Percentiles rank a stretch among this genome's conserved stretches.
phyloP scores from a whole-genome alignment of 1,140 invertebrate species.

The Cataglyphis hispanica region DNA sequence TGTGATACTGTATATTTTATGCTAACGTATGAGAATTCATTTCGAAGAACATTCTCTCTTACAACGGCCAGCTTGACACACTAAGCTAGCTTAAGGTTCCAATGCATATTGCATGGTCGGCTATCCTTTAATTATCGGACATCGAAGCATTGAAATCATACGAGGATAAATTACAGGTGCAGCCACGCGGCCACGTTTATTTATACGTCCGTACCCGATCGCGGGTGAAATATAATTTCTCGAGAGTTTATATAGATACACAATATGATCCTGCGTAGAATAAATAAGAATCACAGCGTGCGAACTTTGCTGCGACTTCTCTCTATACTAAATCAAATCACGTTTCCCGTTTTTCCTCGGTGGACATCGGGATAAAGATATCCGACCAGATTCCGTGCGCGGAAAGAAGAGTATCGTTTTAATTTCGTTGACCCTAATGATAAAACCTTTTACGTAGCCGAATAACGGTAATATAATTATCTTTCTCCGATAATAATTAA shows the following conservation, averaged over 20 bases:
- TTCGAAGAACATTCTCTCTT: neutral
- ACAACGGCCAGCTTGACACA: neutral
- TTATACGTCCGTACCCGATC: conserved; percentile 10
- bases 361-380: conserved; percentile 28
- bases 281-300: conserved; percentile 43
- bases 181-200: conserved; percentile 10
- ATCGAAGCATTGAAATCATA: conserved; percentile 43
- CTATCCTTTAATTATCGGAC: conserved; percentile 34
- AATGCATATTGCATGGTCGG: neutral
- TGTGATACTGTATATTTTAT: conserved; percentile 5
- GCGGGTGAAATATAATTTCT: conserved; percentile 25
- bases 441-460: conserved; percentile 50
- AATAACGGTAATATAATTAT: conserved; percentile 45
- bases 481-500: conserved; percentile 44
- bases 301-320: conserved; percentile 38
- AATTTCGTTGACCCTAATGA: conserved; percentile 66
- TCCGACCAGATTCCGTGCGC: conserved; percentile 34
- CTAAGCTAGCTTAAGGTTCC: neutral
- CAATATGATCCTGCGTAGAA: conserved; percentile 17
- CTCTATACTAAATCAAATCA: conserved; percentile 55
- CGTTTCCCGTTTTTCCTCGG: conserved; percentile 56
- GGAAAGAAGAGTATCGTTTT: conserved; percentile 43
- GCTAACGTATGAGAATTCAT: conserved; percentile 29
- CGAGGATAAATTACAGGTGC: conserved; percentile 4
- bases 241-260: neutral